Percentiles rank a stretch among this genome's conserved stretches.
Conservation (phyloP, 1,140 invertebrate genomes). For the Brachystomella parvula region DNA sequence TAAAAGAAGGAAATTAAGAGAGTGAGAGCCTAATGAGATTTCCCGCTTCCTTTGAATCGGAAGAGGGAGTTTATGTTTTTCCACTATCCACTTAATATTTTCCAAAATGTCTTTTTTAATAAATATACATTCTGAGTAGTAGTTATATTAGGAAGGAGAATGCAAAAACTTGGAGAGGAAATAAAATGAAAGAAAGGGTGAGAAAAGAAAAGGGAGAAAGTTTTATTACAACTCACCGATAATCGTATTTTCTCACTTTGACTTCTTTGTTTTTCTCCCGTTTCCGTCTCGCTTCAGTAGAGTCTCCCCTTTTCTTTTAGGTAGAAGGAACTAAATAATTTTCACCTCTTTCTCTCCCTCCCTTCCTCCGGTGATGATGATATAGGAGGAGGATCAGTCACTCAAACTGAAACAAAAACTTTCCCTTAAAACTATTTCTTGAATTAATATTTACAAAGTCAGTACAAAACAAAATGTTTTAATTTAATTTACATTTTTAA, state of each 20-base stretch:
- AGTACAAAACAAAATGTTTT: no score
- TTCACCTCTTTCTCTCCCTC: no score
- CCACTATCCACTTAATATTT: not conserved
- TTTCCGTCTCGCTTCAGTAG: not conserved
- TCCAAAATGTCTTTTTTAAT: not conserved
- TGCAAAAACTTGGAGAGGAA: not conserved
- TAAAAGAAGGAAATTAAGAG: no score
- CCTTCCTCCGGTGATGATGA: no score
- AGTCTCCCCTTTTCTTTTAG: not conserved
- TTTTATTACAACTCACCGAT: slow-evolving; percentile 35
- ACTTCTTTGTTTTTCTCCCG: slow-evolving; percentile 8
- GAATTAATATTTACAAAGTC: no score
- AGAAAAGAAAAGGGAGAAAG: slow-evolving; percentile 19
- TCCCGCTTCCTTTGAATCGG: no score
- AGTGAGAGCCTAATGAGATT: no score
- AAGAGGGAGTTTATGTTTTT: not conserved
- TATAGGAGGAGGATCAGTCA: no score
- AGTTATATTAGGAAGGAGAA: not conserved
- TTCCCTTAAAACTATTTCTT: no score
- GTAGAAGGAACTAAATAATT: no score
- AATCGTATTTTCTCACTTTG: slow-evolving; percentile 28
- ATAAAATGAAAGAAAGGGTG: slow-evolving; percentile 22
- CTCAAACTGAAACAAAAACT: no score
- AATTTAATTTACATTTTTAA: no score
- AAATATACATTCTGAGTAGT: not conserved